Conservation (phyloP, 2,888 invertebrate genomes). For the Busseola fusca region DNA sequence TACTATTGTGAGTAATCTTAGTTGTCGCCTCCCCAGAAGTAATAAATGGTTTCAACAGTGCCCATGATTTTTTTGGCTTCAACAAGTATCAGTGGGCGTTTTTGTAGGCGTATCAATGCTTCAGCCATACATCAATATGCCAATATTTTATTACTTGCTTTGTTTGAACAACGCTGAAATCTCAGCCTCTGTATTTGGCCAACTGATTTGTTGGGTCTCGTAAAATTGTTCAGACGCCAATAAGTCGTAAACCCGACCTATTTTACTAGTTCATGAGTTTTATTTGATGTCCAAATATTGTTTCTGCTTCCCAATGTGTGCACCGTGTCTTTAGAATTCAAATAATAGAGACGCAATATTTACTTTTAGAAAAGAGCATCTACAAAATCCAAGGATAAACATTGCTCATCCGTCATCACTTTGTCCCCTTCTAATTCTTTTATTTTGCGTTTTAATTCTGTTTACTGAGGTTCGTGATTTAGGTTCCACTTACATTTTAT, state of each 20-base stretch:
- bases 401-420: constrained; percentile 12
- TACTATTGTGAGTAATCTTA: constrained; percentile 46
- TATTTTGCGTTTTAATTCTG: not conserved
- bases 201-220: constrained; percentile 41
- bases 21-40: constrained; percentile 44
- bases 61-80: constrained; percentile 57
- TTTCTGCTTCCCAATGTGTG: constrained; percentile 17
- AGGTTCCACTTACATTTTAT: not conserved
- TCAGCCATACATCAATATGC: constrained; percentile 52
- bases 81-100: constrained; percentile 55
- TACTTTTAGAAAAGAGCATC: constrained; percentile 23
- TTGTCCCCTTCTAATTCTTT: constrained; percentile 6
- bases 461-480: not conserved
- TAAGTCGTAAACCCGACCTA: constrained; percentile 55
- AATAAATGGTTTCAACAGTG: constrained; percentile 43
- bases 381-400: constrained; percentile 12
- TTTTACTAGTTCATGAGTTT: constrained; percentile 39
- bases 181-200: constrained; percentile 55
- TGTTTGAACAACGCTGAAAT: constrained; percentile 59
- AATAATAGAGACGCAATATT: not conserved
- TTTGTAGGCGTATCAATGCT: constrained; percentile 62
- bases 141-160: constrained; percentile 63
- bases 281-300: constrained; percentile 52
- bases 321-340: constrained; percentile 22
- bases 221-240: constrained; percentile 48